Evolutionary conservation across 1,140 invertebrate genomes (phyloP), one percentile per base, ranked within the genome.

Genomic region (Eupeodes corollae): DNA sequence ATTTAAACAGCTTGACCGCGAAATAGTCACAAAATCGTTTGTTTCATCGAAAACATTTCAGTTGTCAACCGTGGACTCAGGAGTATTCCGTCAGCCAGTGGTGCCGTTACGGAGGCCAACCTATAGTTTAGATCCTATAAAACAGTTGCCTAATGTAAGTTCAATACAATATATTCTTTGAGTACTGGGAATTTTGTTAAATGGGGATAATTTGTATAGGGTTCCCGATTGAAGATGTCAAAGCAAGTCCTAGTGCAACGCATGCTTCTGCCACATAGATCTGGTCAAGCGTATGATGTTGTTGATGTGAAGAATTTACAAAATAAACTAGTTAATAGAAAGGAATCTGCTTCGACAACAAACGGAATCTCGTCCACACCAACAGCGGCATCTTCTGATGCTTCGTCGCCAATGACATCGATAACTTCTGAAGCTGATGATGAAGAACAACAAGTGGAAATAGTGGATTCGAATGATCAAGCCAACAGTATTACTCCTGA

Each of bases 221-320:
- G 63, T 3, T 56, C 59, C 11, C 58, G 63, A 0, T 62, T 61
- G 16, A 63, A 59, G 48, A 46, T 63, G 35, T 63, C 57, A 31
- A 55, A 60, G 0, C 63, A 63, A 42, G 54, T 63, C 38, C 46
- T 65, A 8, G 63, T 65, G 39, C 62, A 65, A 47, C 60, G 63
- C 50, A 39, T 65, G 1, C 21, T 65, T 44, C 15, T 49, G 21
- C 62, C 58, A 1, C 53, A 56, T 13, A 32, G 47, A 2, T 42
- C 30, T 6, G 33, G 37, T 12, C 53, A 56, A 37, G 57, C 59
- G 0, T 61, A 59, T 19, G 59, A 62, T 42, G 14, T 56, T 44
- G 38, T 62, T 1, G 56, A 46, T 15, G 39, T 61, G 13, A 51
- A 56, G 1, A 58, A 61, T 14, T 37, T 61, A 11, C 59, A 61